Conservation (phyloP, 2,113 vertebrate genomes). For the Corythaeola cristata region DNA sequence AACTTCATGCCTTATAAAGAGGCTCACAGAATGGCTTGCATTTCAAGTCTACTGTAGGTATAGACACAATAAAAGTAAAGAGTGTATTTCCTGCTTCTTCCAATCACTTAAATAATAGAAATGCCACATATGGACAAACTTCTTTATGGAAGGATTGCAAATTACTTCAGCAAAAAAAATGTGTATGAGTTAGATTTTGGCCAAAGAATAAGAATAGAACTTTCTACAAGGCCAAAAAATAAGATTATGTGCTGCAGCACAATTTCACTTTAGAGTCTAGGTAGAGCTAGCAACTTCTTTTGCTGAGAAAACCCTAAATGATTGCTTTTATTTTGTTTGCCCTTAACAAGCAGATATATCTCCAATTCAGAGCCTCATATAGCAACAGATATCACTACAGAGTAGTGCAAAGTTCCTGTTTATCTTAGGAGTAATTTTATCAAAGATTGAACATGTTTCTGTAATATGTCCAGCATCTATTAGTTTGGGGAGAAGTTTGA, state of each 20-base stretch:
- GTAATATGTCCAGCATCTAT: background rate
- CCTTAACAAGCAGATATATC: background rate
- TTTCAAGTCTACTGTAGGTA: background rate
- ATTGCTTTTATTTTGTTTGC: background rate
- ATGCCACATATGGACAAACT: background rate
- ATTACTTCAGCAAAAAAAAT: background rate
- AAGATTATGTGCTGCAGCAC: background rate
- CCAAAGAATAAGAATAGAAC: background rate
- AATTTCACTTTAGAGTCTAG: slow-evolving; percentile 7
- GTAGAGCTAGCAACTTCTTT: background rate
- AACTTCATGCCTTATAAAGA: slow-evolving; percentile 58
- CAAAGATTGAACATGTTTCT: background rate
- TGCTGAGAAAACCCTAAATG: background rate
- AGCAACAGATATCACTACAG: background rate
- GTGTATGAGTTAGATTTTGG: background rate
- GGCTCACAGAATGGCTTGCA: background rate
- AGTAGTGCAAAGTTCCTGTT: background rate
- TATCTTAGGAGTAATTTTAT: background rate
- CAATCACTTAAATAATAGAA: background rate
- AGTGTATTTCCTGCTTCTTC: background rate
- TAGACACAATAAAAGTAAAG: background rate
- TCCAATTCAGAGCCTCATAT: background rate
- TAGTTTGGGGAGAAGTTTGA: background rate
- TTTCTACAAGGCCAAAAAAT: background rate
- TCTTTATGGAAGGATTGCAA: background rate